Evolutionary conservation across 2,888 invertebrate species (phyloP), one percentile per base, ranked within the genome.

Genomic region (Galerucella nymphaeae): DNA sequence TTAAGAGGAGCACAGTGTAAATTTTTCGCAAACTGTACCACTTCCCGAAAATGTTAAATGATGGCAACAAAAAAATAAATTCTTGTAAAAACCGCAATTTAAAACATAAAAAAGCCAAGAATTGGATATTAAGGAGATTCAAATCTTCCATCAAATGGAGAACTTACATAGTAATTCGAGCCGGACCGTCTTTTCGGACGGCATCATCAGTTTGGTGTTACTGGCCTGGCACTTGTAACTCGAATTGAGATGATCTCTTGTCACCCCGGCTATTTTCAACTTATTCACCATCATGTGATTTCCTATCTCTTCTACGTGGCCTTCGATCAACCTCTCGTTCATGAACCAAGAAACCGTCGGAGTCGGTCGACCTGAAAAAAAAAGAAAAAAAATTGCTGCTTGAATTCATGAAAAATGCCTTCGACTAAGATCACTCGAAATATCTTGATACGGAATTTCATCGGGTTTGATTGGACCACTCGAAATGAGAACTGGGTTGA

Each of bases 171-270:
- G 90, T 89, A 96, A 91, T 86, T 96, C 95, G 81, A 96, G 89
- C 80, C 94, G 90, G 80, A 96, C 93, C 77, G 92, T 93, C 85
- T 93, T 93, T 86, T 96, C 95, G 71, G 93, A 90, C 1, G 96
- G 95, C 84, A 93, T 91, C 85, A 94, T 94, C 75, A 96, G 90
- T 85, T 95, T 94, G 59, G 96, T 96, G 85, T 96, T 96, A 72
- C 93, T 92, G 13, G 96, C 96, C 86, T 94, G 92, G 85, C 96
- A 96, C 85, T 93, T 94, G 88, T 93, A 96, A 45, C 94, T 94
- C 55, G 94, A 94, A 86, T 96, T 95, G 72, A 95, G 89, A 80
- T 95, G 93, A 75, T 91, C 91, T 78, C 96, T 89, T 78, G 90
- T 91, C 70, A 96, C 89, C 77, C 91, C 90, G 18, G 91, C 90